Evolutionary conservation across 2,113 vertebrate species (phyloP).

Genomic region (Erythrocebus patas): DNA sequence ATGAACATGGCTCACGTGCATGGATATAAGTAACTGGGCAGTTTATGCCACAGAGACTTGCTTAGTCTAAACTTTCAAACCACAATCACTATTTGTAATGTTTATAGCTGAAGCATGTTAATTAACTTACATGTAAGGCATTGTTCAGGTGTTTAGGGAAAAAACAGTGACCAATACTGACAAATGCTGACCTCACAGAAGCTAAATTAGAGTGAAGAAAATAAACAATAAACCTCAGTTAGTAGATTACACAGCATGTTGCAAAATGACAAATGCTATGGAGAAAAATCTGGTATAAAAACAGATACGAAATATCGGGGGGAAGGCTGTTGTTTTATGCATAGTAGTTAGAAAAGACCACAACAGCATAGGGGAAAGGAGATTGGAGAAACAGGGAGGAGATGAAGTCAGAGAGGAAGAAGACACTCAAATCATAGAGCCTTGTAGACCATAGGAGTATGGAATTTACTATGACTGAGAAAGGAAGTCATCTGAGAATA

Average conservation of each 20-base stretch:
- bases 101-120: neutral
- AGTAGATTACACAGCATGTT: neutral
- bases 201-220: neutral
- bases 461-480: neutral
- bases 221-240: constrained; percentile 23
- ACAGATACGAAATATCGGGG: neutral
- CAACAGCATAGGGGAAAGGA: neutral
- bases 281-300: neutral
- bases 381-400: neutral
- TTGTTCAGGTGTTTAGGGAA: neutral
- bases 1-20: neutral
- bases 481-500: neutral
- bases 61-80: neutral
- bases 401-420: neutral
- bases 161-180: neutral
- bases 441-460: neutral
- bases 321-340: neutral
- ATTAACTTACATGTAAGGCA: neutral
- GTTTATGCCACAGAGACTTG: constrained; percentile 17
- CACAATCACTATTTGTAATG: constrained; percentile 9
- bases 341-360: neutral
- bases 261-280: neutral
- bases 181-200: neutral
- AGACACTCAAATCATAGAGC: neutral
- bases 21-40: neutral